phyloP scores from a whole-genome alignment of 2,113 vertebrate species.

The Calyptomena viridis region DNA sequence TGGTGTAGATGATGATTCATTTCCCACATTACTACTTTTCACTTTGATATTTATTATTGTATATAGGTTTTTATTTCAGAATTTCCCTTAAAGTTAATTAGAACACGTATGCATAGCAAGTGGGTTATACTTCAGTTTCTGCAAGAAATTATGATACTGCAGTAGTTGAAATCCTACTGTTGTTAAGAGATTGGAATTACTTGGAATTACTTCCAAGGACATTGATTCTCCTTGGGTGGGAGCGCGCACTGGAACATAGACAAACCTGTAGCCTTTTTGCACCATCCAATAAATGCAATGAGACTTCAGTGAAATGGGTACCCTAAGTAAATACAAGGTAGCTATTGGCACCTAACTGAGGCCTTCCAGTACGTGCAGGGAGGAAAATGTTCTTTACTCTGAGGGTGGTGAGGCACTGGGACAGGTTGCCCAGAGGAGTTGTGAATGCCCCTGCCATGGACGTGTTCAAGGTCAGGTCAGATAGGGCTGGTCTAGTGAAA shows the following conservation, averaged over 20 bases:
- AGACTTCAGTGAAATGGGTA: not conserved
- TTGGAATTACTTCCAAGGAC: not conserved
- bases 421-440: not conserved
- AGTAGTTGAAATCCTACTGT: not conserved
- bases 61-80: not conserved
- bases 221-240: not conserved
- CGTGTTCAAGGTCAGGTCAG: rapidly evolving
- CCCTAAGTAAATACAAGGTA: not conserved
- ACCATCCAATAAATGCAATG: not conserved
- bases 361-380: not conserved
- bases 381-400: not conserved
- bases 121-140: not conserved
- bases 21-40: not conserved
- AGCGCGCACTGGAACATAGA: not conserved
- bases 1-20: not conserved
- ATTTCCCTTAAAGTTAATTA: not conserved
- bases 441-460: not conserved
- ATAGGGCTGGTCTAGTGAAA: rapidly evolving
- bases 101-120: not conserved
- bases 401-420: not conserved
- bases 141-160: not conserved
- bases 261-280: rapidly evolving
- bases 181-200: not conserved
- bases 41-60: not conserved
- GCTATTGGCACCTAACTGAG: not conserved